Evolutionary conservation across 1,140 invertebrate genomes (phyloP), one percentile per base, ranked within the genome.

Genomic region (Meloidogyne floridensis): DNA sequence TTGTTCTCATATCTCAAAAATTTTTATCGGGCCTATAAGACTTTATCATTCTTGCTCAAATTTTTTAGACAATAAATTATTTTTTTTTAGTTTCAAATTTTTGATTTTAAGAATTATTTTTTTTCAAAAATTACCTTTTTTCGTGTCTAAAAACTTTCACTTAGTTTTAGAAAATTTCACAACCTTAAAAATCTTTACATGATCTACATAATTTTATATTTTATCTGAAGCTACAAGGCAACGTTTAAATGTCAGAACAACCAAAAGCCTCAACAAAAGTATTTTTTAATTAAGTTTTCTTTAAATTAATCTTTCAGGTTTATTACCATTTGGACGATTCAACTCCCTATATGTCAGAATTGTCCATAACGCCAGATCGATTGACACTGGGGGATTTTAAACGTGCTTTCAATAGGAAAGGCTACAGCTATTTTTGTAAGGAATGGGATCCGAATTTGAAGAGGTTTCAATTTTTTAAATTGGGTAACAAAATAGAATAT

Each of bases 361-460:
- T 99, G 83, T n/a, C n/a, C n/a, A n/a, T n/a, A n/a, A n/a, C n/a
- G 53, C 95, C 96, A 4, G 95, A 97, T 90, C 94, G 94, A 92
- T 96, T 98, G 72, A 98, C 96, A 80, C 92, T 99, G 82, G 93
- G 94, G 79, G 97, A 99, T 92, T 98, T 99, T 91, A 98, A 98
- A 32, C 95, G 96, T 93, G 95, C 97, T 87, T 93, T 99, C 87
- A 97, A 97, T 95, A 95, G 82, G 4, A 76, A 72, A 51, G 86
- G 86, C 54, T 88, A 95, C 91, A 97, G 96, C 91, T 97, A 95
- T 92, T 93, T 93, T 88, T 98, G 98, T 92, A 98, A 98, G 92
- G 78, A 82, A 72, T 86, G 81, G 56, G 85, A 86, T 69, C 78
- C 51, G 42, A 84, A 86, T 84, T 47, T 85, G 32, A 54, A 86